phyloP scores from a whole-genome alignment of 2,797 vertebrate species.

The Brachymystax lenok region DNA sequence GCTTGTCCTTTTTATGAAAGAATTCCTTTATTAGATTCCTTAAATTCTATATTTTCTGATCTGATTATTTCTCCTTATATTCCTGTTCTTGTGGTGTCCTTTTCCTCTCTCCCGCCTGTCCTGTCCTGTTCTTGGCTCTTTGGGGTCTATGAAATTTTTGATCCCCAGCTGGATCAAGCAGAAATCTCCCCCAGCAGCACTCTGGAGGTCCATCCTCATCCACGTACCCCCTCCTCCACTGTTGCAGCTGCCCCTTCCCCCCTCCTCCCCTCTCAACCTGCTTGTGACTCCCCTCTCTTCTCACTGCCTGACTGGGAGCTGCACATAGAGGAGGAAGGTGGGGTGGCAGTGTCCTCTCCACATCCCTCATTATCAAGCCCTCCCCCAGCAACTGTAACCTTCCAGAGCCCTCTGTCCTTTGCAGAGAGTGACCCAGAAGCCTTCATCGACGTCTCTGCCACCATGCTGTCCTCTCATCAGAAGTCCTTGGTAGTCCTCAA shows the following conservation, averaged over 20 bases:
- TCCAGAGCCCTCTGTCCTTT: constrained; percentile 60
- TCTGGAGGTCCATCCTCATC: constrained; percentile 46
- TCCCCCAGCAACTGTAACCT: constrained; percentile 8
- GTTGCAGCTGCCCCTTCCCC: constrained; percentile 52
- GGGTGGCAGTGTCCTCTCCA: constrained; percentile 11
- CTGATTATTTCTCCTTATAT: constrained; percentile 34
- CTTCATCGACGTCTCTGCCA: constrained; percentile 59
- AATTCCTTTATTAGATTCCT: constrained; percentile 9
- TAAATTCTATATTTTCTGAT: constrained; percentile 17
- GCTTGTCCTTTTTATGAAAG: constrained; percentile 28
- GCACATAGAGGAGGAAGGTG: constrained; percentile 75
- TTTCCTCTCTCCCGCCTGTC: constrained; percentile 15
- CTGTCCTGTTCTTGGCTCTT: constrained; percentile 72
- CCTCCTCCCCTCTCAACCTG: constrained; percentile 45
- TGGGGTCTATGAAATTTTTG: constrained; percentile 77
- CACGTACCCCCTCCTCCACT: constrained; percentile 50
- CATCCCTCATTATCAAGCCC: constrained; percentile 6
- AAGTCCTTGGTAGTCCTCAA: constrained; percentile 63
- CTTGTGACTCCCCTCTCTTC: constrained; percentile 58
- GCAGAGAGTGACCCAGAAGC: constrained; percentile 57
- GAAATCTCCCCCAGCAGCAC: constrained; percentile 53
- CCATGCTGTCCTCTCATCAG: constrained; percentile 57
- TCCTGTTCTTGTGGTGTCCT: constrained; percentile 19
- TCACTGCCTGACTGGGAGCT: constrained; percentile 67
- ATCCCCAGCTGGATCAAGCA: constrained; percentile 68